Evolutionary conservation across 2,797 vertebrate species (phyloP).

Genomic region (Tachyglossus aculeatus): DNA sequence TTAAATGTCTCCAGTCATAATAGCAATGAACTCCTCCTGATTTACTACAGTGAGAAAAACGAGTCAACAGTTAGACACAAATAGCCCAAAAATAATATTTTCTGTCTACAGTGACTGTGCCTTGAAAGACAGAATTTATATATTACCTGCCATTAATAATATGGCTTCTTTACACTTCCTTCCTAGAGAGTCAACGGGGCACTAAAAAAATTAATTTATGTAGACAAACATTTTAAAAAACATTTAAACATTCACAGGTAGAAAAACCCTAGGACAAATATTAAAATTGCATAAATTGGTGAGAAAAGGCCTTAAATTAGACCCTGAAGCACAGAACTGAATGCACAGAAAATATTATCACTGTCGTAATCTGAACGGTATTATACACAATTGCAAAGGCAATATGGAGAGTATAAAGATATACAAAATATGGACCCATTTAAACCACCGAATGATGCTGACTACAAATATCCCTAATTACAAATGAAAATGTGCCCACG

Average conservation of each 20-base stretch:
- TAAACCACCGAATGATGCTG: background rate
- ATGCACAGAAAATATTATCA: slow-evolving; percentile 5
- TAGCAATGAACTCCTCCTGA: slow-evolving; percentile 83
- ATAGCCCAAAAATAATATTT: slow-evolving; percentile 19
- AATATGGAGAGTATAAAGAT: slow-evolving; percentile 5
- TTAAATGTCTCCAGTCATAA: slow-evolving; percentile 83
- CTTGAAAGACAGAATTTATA: background rate
- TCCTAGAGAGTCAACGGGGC: background rate
- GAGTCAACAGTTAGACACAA: slow-evolving; percentile 45
- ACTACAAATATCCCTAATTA: background rate
- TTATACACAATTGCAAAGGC: slow-evolving; percentile 2
- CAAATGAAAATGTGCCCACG: slow-evolving; percentile 1
- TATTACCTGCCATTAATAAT: slow-evolving; percentile 12
- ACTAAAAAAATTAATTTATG: slow-evolving; percentile 12
- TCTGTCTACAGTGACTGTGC: background rate
- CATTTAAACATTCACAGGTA: background rate
- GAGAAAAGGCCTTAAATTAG: slow-evolving; percentile 12
- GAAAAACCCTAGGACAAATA: background rate
- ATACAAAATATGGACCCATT: background rate
- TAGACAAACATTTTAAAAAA: slow-evolving; percentile 16
- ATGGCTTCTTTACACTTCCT: slow-evolving; percentile 18
- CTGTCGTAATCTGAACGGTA: background rate
- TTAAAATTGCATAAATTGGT: slow-evolving; percentile 13
- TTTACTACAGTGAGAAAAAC: slow-evolving; percentile 72
- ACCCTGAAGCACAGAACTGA: background rate